phyloP scores from a whole-genome alignment of 2,797 vertebrate genomes.

The Arrhamphus sclerolepis region DNA sequence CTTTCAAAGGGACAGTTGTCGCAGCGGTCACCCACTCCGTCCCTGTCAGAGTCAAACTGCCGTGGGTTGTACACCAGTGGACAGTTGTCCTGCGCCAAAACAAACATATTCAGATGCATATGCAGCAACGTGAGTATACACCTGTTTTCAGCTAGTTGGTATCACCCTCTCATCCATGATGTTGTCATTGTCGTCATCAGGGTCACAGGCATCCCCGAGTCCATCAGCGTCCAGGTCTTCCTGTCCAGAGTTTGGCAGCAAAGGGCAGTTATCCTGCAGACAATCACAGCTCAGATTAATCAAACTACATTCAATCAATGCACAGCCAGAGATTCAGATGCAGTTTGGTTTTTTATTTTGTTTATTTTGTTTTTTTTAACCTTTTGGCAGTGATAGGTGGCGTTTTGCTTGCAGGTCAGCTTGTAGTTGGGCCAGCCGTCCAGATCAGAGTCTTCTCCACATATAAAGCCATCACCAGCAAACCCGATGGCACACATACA shows the following conservation, averaged over 20 bases:
- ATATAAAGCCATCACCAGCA: slow-evolving; percentile 91
- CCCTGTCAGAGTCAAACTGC: slow-evolving; percentile 93
- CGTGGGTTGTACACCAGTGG: slow-evolving; percentile 93
- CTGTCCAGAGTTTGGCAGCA: slow-evolving; percentile 94
- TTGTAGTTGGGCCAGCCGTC: slow-evolving; percentile 95
- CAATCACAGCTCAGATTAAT: slow-evolving; percentile 27
- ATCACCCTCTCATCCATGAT: slow-evolving; percentile 91
- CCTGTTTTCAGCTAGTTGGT: background rate
- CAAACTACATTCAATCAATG: slow-evolving; percentile 15
- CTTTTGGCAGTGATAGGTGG: slow-evolving; percentile 92
- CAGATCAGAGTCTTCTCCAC: slow-evolving; percentile 94
- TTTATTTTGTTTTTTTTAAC: slow-evolving; percentile 67
- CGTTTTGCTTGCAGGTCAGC: slow-evolving; percentile 89
- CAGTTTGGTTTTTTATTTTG: too few relatives aligned
- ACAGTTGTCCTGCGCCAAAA: slow-evolving; percentile 90
- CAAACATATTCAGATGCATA: slow-evolving; percentile 2
- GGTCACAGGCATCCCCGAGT: slow-evolving; percentile 93
- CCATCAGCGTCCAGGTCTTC: slow-evolving; percentile 95
- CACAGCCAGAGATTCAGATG: background rate
- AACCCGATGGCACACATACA: slow-evolving; percentile 92
- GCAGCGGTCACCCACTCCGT: slow-evolving; percentile 93
- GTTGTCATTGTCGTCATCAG: slow-evolving; percentile 94
- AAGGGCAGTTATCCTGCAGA: slow-evolving; percentile 93
- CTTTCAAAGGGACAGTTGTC: slow-evolving; percentile 96
- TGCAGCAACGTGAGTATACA: background rate